These are phyloP conservation scores for Euclidia mi DNA, from an alignment of 2,888 invertebrate species.

Conservation along the genomic window DNA sequence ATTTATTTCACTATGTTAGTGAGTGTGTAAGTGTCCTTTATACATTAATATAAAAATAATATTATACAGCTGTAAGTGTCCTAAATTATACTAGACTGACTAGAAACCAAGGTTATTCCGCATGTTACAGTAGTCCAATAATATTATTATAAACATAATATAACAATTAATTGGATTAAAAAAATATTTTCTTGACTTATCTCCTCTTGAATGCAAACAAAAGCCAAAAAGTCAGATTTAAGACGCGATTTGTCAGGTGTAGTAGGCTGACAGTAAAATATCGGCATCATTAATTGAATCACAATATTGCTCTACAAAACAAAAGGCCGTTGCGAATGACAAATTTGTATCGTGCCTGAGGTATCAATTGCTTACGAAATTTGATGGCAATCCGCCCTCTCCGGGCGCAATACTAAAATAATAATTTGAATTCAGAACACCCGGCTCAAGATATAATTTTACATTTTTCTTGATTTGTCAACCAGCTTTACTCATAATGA, in stretches of 20 bases:
- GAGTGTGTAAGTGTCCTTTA: too few relatives aligned
- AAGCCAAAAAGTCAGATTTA: constrained; percentile 69
- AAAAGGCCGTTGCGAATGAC: constrained; percentile 79
- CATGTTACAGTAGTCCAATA: too few relatives aligned
- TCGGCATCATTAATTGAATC: constrained; percentile 83
- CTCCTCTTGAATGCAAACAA: constrained; percentile 21
- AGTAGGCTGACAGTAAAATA: constrained; percentile 82
- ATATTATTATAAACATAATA: too few relatives aligned
- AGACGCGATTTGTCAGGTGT: constrained; percentile 74
- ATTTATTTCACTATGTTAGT: too few relatives aligned
- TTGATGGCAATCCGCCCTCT: constrained; percentile 61
- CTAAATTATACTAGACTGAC: too few relatives aligned
- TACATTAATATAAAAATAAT: too few relatives aligned
- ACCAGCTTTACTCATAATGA: constrained; percentile 34
- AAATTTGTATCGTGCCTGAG: constrained; percentile 74
- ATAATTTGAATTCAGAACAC: constrained; percentile 62
- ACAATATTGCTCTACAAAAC: constrained; percentile 83
- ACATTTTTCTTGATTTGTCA: constrained; percentile 62
- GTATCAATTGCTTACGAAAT: constrained; percentile 78
- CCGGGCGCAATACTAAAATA: constrained; percentile 59
- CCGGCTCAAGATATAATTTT: constrained; percentile 56
- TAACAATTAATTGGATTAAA: not conserved
- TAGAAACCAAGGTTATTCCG: too few relatives aligned
- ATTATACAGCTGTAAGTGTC: too few relatives aligned
- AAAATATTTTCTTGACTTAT: not conserved